A percentile compares a stretch with the other conserved stretches of the same genome.
phyloP scores from a whole-genome alignment of 2,888 invertebrate species.

The Cephus rjabovi region DNA sequence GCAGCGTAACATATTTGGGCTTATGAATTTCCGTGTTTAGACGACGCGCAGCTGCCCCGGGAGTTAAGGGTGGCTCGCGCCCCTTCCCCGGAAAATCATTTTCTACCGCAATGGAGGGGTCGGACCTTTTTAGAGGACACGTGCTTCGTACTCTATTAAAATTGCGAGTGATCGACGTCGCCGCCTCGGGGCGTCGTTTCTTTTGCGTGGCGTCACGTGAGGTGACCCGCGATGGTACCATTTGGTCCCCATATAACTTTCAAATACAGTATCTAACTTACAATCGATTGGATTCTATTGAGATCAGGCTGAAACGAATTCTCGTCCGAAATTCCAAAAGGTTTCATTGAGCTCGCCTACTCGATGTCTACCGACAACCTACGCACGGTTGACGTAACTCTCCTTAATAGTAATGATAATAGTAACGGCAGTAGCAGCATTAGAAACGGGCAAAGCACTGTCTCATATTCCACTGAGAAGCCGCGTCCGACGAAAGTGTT shows the following conservation, averaged over 20 bases:
- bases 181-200: background rate
- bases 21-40: conserved; percentile 52
- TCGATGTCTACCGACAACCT: background rate
- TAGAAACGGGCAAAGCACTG: background rate
- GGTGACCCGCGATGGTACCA: background rate
- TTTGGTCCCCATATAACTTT: background rate
- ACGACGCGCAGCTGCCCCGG: conserved; percentile 45
- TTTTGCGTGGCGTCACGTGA: background rate
- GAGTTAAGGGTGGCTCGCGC: conserved; percentile 28
- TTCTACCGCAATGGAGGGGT: conserved; percentile 12
- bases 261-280: background rate
- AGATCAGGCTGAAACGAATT: background rate
- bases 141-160: conserved; percentile 18
- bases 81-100: conserved; percentile 30
- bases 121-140: conserved; percentile 37
- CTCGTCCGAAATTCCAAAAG: background rate
- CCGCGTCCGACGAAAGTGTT: background rate
- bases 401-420: background rate
- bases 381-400: background rate
- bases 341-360: background rate
- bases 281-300: background rate
- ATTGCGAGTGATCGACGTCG: background rate
- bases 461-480: background rate
- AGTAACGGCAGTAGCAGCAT: background rate
- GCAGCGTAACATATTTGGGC: conserved; percentile 33